Conservation (phyloP, 2,888 invertebrate genomes). For the Girardia tigrina region DNA sequence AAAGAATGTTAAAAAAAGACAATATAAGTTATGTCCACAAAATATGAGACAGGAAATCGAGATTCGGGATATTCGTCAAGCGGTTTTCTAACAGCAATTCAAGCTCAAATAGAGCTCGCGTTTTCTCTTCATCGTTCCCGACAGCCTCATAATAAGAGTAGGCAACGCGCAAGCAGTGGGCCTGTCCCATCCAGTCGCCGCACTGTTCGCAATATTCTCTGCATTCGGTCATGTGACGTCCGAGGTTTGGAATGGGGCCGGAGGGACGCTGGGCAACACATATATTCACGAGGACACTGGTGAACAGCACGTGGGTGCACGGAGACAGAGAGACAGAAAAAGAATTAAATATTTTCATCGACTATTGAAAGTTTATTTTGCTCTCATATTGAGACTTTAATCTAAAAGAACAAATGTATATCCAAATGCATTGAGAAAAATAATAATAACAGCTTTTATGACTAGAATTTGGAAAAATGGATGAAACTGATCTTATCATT, state of each 20-base stretch:
- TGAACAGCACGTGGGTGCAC: neutral
- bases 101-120: neutral
- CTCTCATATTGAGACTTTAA: no score
- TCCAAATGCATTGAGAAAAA: no score
- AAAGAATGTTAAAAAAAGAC: no score
- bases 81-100: constrained; percentile 1
- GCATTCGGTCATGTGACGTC: neutral
- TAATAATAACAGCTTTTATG: no score
- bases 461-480: no score
- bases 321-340: no score
- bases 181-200: neutral
- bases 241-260: neutral
- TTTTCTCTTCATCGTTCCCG: neutral
- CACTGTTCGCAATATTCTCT: neutral
- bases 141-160: neutral
- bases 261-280: neutral
- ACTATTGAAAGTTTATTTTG: no score
- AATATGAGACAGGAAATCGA: neutral
- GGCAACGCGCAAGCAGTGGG: neutral
- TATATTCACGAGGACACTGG: neutral
- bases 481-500: no score
- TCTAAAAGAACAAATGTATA: no score
- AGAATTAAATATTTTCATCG: no score
- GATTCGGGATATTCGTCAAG: neutral
- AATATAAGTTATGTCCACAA: no score